phyloP scores from a whole-genome alignment of 2,113 vertebrate species.

The Sclerurus mexicanus region DNA sequence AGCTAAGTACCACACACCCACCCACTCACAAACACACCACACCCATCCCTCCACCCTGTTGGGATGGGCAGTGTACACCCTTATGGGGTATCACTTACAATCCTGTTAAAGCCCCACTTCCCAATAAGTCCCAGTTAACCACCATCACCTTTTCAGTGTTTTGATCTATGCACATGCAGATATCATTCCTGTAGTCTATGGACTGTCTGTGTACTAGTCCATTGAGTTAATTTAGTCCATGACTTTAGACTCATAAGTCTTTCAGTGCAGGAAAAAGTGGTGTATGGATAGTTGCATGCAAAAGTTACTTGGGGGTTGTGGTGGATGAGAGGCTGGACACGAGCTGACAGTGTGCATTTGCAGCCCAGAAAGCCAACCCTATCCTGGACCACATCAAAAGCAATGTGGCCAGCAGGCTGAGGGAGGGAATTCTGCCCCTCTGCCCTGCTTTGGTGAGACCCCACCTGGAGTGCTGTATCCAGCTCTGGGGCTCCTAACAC shows the following conservation, averaged over 20 bases:
- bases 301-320: neutral
- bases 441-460: neutral
- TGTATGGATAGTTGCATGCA: neutral
- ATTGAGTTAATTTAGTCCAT: neutral
- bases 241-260: neutral
- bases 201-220: neutral
- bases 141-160: neutral
- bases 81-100: neutral
- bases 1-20: neutral
- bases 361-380: accelerated
- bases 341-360: accelerated
- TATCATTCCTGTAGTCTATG: neutral
- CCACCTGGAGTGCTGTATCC: accelerated
- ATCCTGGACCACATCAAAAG: neutral
- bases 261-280: neutral
- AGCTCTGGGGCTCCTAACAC: no score
- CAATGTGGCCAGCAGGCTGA: accelerated
- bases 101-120: neutral
- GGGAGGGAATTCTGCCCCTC: neutral
- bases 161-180: neutral
- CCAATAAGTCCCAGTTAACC: neutral
- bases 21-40: neutral
- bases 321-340: neutral
- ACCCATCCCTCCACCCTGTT: accelerated
- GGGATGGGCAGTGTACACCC: neutral